Evolutionary conservation across 2,888 invertebrate genomes (phyloP).

Genomic region (Eurois occulta): DNA sequence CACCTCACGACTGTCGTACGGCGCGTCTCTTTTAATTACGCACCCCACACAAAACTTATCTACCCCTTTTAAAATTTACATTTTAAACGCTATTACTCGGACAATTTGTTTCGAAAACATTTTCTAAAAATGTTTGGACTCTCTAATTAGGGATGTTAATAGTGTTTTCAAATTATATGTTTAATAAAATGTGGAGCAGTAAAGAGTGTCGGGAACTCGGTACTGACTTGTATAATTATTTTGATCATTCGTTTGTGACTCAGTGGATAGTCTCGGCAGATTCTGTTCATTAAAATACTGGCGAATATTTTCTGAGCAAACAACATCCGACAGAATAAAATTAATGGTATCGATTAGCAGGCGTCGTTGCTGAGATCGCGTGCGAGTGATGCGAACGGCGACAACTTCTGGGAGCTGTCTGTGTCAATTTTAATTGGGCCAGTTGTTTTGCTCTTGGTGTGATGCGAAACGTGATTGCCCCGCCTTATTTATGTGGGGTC

Average conservation of each 20-base stretch:
- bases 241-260: constrained; percentile 37
- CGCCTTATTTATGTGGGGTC: constrained; percentile 86
- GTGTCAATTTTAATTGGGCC: constrained; percentile 90
- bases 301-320: constrained; percentile 82
- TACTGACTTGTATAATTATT: constrained; percentile 35
- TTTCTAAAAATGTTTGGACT: constrained; percentile 59
- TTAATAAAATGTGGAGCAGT: constrained; percentile 41
- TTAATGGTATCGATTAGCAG: constrained; percentile 88
- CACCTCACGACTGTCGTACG: constrained; percentile 88
- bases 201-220: constrained; percentile 6
- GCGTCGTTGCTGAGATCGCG: constrained; percentile 85
- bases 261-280: constrained; percentile 59
- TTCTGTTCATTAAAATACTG: constrained; percentile 79
- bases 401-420: constrained; percentile 86
- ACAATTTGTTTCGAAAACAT: constrained; percentile 64
- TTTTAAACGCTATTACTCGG: constrained; percentile 71
- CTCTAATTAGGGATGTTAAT: constrained; percentile 63
- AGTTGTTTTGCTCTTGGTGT: constrained; percentile 83
- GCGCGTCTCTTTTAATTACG: constrained; percentile 90
- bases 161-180: constrained; percentile 50
- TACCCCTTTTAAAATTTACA: constrained; percentile 83
- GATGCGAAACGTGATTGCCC: constrained; percentile 83
- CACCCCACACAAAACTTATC: constrained; percentile 87
- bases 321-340: constrained; percentile 85
- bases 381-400: constrained; percentile 84